Base-by-base conservation (phyloP, 1,140 invertebrate species). In the Epicauta chinensis region DNA sequence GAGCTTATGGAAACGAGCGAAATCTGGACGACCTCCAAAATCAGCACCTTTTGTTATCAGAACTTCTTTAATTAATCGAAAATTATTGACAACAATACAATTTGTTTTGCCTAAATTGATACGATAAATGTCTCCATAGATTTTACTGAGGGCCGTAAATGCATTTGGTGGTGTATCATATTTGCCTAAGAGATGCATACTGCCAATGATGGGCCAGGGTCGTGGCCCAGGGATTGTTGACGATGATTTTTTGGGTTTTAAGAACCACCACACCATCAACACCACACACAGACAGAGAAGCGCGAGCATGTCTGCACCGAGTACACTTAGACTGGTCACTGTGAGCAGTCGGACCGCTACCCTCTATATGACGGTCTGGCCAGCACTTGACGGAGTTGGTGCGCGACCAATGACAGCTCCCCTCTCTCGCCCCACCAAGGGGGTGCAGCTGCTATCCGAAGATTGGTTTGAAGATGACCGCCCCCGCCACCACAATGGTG, bases 1-100 rank as follows among this genome's bases (percentile, higher is more conserved):
- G 2, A 89, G 75, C 53, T 78, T 75, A 59, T 86, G 78, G 68
- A 82, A 87, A 31, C 90, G 72, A 23, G 84, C 61, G 67, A 91
- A 92, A 65, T 91, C 81, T 0, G 89, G 89, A 29, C 90, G 72
- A 4, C 87, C 86, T 2, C 86, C 87, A 68, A 93, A 91, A 56
- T 82, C 79, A 48, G 81, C 81, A 31, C 86, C 86, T 68, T 89
- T 89, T 51, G 82, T 79, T 62, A 91, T 83, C 11, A 93, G 75
- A 12, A 92, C 86, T 67, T 90, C 86, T 52, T 81, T 81, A 56
- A 92, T 86, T 10, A 82, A 65, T 2, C 80, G 73, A 59, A 84
- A 79, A 58, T 81, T 87, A 65, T 85, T 91, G 14, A 92, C 82
- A 10, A 93, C 81, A 3, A 91, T 71, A 63, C 87, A 89, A 13